These are phyloP conservation scores for Diloba caeruleocephala DNA, from an alignment of 2,888 invertebrate genomes.

Conservation along the genomic window DNA sequence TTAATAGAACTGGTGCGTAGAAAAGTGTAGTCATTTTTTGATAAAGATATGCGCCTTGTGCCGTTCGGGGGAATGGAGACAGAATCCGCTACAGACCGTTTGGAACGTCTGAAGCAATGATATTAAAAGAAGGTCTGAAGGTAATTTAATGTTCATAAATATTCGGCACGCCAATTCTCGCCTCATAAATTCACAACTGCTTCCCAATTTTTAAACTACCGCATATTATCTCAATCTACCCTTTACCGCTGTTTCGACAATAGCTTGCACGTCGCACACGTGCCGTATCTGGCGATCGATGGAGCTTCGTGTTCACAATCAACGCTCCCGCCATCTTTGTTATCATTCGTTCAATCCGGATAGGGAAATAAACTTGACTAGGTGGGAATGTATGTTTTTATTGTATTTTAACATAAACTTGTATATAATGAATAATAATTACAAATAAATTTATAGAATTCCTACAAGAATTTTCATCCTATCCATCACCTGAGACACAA, in stretches of 20 bases:
- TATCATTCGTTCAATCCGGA: slow-evolving; percentile 10
- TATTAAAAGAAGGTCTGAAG: too few relatives aligned
- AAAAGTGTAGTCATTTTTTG: too few relatives aligned
- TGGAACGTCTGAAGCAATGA: too few relatives aligned
- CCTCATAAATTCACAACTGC: not conserved
- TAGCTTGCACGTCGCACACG: slow-evolving; percentile 35
- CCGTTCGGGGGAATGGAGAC: too few relatives aligned
- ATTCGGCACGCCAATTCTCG: not conserved
- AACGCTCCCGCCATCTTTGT: slow-evolving; percentile 41
- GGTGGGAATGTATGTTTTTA: slow-evolving; percentile 2
- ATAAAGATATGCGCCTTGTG: too few relatives aligned
- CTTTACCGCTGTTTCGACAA: slow-evolving; percentile 36
- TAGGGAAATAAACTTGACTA: slow-evolving; percentile 15
- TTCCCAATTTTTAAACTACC: slow-evolving; percentile 8
- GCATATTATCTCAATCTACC: slow-evolving; percentile 46
- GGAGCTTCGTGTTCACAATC: slow-evolving; percentile 22
- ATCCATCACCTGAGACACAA: slow-evolving; percentile 64
- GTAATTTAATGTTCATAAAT: too few relatives aligned
- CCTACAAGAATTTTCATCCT: slow-evolving; percentile 61
- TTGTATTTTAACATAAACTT: too few relatives aligned
- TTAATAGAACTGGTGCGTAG: too few relatives aligned
- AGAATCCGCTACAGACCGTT: too few relatives aligned
- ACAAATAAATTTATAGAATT: too few relatives aligned
- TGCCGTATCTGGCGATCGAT: slow-evolving; percentile 57
- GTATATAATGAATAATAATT: too few relatives aligned